Evolutionary conservation across 1,140 invertebrate species (phyloP).

Genomic region (Drosophila busckii): DNA sequence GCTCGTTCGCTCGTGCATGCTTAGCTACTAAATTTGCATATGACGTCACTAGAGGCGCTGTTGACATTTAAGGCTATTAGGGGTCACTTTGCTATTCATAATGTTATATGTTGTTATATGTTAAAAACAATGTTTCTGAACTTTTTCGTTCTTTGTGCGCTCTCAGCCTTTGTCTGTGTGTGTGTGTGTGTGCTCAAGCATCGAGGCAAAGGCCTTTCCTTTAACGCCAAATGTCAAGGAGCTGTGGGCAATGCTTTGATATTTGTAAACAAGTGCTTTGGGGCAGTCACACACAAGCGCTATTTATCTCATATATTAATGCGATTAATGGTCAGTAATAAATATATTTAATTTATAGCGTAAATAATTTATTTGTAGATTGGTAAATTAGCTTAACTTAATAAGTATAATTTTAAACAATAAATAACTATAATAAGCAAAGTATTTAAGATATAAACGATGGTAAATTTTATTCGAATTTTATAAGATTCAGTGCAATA

Average conservation of each 20-base stretch:
- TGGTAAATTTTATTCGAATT: no score
- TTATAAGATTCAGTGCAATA: no score
- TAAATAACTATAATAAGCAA: no score
- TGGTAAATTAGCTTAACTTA: no score
- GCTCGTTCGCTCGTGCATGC: constrained; percentile 18
- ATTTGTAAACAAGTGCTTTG: constrained; percentile 13
- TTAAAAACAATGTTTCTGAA: constrained; percentile 27
- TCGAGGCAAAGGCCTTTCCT: no score
- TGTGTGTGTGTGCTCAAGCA: not conserved
- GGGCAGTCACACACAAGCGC: constrained; percentile 9
- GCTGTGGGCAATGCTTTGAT: constrained; percentile 32
- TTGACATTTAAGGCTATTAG: constrained; percentile 65
- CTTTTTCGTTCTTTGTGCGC: constrained; percentile 38
- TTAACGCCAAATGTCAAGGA: constrained; percentile 39
- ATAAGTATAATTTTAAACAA: no score
- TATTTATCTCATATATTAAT: no score
- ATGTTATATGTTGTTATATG: constrained; percentile 11
- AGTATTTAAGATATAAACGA: no score
- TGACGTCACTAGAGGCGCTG: constrained; percentile 53
- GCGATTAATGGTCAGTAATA: no score
- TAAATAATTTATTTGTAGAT: no score
- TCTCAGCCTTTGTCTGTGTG: constrained; percentile 17
- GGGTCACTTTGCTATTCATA: constrained; percentile 66
- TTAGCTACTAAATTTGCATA: no score
- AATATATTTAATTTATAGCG: no score